These are phyloP conservation scores for Acyrthosiphon pisum DNA, from an alignment of 1,140 invertebrate species.

Conservation along the genomic window DNA sequence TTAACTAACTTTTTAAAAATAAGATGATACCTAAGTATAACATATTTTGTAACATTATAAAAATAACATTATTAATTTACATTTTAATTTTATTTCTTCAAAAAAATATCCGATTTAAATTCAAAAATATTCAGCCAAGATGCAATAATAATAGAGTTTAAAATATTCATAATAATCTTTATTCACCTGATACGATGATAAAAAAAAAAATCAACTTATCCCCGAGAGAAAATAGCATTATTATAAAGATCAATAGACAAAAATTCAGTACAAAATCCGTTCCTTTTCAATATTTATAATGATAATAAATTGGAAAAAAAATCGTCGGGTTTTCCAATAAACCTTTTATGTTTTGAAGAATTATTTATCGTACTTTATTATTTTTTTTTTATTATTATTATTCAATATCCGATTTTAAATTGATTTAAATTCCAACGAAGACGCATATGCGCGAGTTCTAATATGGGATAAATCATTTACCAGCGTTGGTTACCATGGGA, in stretches of 20 bases:
- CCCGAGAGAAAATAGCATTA: neutral
- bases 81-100: neutral
- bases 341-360: neutral
- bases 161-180: neutral
- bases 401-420: neutral
- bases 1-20: too few relatives aligned
- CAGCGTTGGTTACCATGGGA: too few relatives aligned
- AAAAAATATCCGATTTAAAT: neutral
- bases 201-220: neutral
- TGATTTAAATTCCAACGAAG: neutral
- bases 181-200: neutral
- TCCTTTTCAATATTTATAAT: neutral
- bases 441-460: neutral
- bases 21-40: too few relatives aligned
- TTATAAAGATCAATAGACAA: neutral
- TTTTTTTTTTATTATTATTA: neutral
- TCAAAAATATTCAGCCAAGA: neutral
- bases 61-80: too few relatives aligned
- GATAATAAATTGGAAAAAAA: neutral
- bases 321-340: neutral
- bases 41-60: too few relatives aligned
- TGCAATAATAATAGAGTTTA: neutral
- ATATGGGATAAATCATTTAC: neutral
- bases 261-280: neutral
- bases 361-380: neutral